Conservation (phyloP, 2,797 vertebrate species). For the Sparus aurata region DNA sequence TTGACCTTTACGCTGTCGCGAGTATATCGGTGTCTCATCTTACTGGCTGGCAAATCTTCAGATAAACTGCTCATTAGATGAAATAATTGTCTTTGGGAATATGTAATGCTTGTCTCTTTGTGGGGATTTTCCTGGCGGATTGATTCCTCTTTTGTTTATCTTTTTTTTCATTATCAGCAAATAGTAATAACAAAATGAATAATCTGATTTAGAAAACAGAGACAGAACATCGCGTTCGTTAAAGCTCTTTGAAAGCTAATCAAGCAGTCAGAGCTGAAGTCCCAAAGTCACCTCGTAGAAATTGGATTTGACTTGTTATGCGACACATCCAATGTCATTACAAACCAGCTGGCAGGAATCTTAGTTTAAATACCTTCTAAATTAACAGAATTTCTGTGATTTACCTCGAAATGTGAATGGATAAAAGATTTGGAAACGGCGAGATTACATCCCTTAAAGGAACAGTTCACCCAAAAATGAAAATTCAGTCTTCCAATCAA, state of each 20-base stretch:
- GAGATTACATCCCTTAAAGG: background rate
- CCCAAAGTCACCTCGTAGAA: conserved; percentile 3
- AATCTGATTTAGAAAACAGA: background rate
- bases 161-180: background rate
- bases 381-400: background rate
- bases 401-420: background rate
- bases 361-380: background rate
- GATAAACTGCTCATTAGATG: conserved; percentile 25
- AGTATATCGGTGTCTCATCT: conserved; percentile 13
- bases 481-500: too few relatives aligned
- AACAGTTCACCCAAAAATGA: too few relatives aligned
- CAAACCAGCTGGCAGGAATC: background rate
- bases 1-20: conserved; percentile 44
- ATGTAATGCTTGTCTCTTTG: background rate
- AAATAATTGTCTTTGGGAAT: conserved; percentile 4
- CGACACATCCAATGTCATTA: background rate
- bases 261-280: conserved; percentile 5
- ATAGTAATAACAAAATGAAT: background rate
- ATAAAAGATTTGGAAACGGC: background rate
- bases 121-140: conserved; percentile 10
- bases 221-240: background rate
- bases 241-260: conserved; percentile 17
- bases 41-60: conserved; percentile 27
- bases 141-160: background rate
- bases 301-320: background rate